These are phyloP conservation scores for Aleiodes leptofemur DNA, from an alignment of 2,888 invertebrate species.

Conservation along the genomic window DNA sequence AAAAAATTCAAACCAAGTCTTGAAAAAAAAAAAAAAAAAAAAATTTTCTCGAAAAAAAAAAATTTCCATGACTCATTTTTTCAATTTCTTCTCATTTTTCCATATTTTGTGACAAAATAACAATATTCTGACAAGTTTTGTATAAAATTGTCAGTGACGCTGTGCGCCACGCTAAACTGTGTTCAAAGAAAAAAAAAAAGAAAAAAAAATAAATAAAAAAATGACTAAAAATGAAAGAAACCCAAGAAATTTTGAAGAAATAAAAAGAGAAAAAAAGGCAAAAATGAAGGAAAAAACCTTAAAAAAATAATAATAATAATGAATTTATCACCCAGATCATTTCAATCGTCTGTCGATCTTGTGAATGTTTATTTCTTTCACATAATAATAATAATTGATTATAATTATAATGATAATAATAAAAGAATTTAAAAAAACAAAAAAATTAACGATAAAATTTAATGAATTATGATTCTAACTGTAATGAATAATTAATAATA, in stretches of 20 bases:
- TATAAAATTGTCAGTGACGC: constrained; percentile 69
- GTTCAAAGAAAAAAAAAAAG: constrained; percentile 70
- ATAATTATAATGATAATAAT: too few relatives aligned
- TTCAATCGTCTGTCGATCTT: constrained; percentile 65
- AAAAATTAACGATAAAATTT: too few relatives aligned
- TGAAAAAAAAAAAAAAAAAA: constrained; percentile 31
- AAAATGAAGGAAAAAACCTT: constrained; percentile 1
- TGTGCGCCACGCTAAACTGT: constrained; percentile 74
- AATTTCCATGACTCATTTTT: constrained; percentile 1
- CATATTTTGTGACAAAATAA: constrained; percentile 15
- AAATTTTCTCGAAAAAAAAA: constrained; percentile 8
- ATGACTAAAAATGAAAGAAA: constrained; percentile 58
- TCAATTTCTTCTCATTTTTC: not conserved
- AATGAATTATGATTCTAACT: not conserved
- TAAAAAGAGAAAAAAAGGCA: constrained; percentile 38
- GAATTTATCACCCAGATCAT: constrained; percentile 61
- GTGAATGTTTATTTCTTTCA: constrained; percentile 61
- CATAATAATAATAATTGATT: not conserved
- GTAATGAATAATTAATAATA: not conserved
- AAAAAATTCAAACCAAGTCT: constrained; percentile 35
- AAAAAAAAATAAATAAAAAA: constrained; percentile 63
- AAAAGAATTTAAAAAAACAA: too few relatives aligned
- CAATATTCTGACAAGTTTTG: constrained; percentile 52
- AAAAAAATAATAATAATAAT: constrained; percentile 27
- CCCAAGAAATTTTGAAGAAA: constrained; percentile 55